Evolutionary conservation across 2,113 vertebrate genomes (phyloP).

Genomic region (Calyptommatus sinebrachiatus): DNA sequence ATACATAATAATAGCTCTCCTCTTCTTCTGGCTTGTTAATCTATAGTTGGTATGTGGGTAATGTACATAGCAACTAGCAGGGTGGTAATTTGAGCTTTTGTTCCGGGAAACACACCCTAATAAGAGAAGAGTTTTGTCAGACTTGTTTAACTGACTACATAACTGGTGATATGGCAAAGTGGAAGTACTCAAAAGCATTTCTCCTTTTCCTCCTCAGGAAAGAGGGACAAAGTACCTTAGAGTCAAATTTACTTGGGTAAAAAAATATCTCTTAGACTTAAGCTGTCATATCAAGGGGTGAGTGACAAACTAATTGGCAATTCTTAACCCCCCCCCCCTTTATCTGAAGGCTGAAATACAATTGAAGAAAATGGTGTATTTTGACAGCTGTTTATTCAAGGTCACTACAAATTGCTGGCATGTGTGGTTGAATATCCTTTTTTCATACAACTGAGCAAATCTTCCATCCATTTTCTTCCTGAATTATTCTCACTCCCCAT

Average conservation of each 20-base stretch:
- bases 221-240: background rate
- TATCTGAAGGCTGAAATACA: background rate
- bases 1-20: constrained; percentile 24
- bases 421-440: background rate
- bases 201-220: background rate
- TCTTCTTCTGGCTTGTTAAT: constrained; percentile 46
- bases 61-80: constrained; percentile 20
- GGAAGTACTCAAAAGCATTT: background rate
- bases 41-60: constrained; percentile 53
- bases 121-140: constrained; percentile 36
- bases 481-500: constrained; percentile 25
- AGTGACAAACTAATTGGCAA: background rate
- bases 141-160: constrained; percentile 46
- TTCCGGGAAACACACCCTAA: constrained; percentile 47
- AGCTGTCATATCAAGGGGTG: background rate
- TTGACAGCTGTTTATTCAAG: background rate
- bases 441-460: background rate
- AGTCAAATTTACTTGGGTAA: background rate
- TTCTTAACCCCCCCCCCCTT: no score
- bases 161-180: constrained; percentile 2
- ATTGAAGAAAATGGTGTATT: background rate
- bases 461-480: background rate
- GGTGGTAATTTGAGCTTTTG: constrained; percentile 40
- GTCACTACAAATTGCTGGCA: background rate
- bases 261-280: background rate